Evolutionary conservation across 2,888 invertebrate genomes (phyloP).

Genomic region (Andrena praecox): DNA sequence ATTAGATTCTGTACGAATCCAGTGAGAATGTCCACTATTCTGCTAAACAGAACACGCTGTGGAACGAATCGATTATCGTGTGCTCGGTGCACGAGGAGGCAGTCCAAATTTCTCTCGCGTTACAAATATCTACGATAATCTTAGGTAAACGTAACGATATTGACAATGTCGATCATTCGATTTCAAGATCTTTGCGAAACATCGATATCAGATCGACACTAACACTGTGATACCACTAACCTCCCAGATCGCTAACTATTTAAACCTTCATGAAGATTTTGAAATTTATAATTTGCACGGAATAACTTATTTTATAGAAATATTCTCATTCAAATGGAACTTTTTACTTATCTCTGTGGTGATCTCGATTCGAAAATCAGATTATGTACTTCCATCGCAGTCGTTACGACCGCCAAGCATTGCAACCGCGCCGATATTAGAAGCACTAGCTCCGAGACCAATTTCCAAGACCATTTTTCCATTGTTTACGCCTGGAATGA

Average conservation of each 20-base stretch:
- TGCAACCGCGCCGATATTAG: neutral
- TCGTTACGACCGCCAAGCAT: neutral
- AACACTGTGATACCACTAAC: slow-evolving; percentile 26
- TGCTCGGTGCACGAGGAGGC: slow-evolving; percentile 3
- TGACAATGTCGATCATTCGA: slow-evolving; percentile 15
- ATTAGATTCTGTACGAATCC: slow-evolving; percentile 2
- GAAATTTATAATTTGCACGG: neutral
- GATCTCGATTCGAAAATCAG: neutral
- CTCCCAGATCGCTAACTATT: neutral
- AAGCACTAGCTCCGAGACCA: slow-evolving; percentile 24
- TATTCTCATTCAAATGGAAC: neutral
- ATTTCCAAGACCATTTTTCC: slow-evolving; percentile 40
- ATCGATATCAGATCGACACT: neutral
- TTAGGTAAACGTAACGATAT: slow-evolving; percentile 11
- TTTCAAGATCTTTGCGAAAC: slow-evolving; percentile 1
- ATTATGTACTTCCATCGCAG: neutral
- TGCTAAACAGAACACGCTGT: neutral
- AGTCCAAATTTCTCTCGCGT: neutral
- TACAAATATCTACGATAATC: neutral
- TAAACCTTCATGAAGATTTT: neutral
- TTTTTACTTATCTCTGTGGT: neutral
- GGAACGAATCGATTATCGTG: slow-evolving; percentile 1
- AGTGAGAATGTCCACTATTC: neutral
- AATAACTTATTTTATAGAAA: neutral
- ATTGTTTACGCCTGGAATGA: slow-evolving; percentile 26